Percentiles rank a stretch among this genome's conserved stretches.
Evolutionary conservation across 2,888 invertebrate species (phyloP).

Genomic region (Scaptomyza polygonia): DNA sequence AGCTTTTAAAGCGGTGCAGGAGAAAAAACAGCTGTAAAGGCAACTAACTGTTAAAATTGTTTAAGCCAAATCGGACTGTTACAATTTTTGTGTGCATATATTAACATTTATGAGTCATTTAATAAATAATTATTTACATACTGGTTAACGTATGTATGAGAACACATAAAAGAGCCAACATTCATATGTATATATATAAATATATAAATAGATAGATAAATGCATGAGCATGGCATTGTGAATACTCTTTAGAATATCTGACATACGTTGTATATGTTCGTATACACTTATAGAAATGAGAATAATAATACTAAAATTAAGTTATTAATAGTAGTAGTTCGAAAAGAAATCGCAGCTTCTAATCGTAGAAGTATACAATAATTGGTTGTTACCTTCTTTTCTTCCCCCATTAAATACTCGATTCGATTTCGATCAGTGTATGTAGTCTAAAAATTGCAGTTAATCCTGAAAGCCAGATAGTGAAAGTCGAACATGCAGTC

Average conservation of each 20-base stretch:
- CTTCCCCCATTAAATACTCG: too few relatives aligned
- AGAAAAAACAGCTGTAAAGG: neutral
- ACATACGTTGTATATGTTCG: neutral
- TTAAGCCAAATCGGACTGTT: conserved; percentile 7
- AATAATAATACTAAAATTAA: too few relatives aligned
- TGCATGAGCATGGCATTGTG: conserved; percentile 2
- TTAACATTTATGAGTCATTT: conserved; percentile 76
- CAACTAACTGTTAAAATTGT: neutral
- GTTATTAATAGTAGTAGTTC: too few relatives aligned
- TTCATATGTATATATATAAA: conserved; percentile 3
- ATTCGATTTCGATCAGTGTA: too few relatives aligned
- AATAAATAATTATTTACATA: conserved; percentile 69
- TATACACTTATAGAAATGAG: neutral
- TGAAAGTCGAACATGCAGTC: conserved; percentile 62
- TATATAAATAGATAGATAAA: neutral
- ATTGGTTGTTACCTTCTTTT: too few relatives aligned
- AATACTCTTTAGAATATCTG: conserved; percentile 7
- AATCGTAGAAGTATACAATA: too few relatives aligned
- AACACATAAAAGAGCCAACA: neutral
- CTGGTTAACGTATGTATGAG: conserved; percentile 14
- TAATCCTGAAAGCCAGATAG: conserved; percentile 67
- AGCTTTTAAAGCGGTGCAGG: neutral
- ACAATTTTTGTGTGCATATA: conserved; percentile 39
- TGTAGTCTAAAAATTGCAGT: conserved; percentile 57
- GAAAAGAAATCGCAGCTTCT: too few relatives aligned